phyloP scores from a whole-genome alignment of 2,888 invertebrate species.

The Adela reaumurella region DNA sequence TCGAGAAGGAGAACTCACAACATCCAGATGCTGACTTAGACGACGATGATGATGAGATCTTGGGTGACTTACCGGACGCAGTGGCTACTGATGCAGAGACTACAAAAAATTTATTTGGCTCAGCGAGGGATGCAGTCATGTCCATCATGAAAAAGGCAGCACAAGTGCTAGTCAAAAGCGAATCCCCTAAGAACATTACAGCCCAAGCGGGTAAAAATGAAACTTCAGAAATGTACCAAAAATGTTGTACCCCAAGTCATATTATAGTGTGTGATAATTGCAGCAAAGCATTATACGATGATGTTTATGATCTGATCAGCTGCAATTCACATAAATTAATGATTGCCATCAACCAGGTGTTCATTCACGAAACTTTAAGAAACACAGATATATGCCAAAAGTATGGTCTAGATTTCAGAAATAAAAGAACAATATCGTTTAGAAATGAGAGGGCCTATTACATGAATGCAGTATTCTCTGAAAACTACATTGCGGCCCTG shows the following conservation, averaged over 20 bases:
- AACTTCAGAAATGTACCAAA: constrained; percentile 36
- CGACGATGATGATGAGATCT: constrained; percentile 66
- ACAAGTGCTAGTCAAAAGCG: constrained; percentile 74
- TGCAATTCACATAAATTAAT: constrained; percentile 63
- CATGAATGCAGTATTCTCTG: constrained; percentile 60
- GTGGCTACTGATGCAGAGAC: constrained; percentile 46
- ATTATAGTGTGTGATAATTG: constrained; percentile 73
- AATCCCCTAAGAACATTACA: constrained; percentile 59
- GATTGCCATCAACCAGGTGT: constrained; percentile 56
- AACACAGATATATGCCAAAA: constrained; percentile 58
- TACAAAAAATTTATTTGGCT: constrained; percentile 74
- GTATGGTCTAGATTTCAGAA: constrained; percentile 61
- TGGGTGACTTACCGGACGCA: constrained; percentile 40
- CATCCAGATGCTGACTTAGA: constrained; percentile 59
- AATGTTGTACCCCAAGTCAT: constrained; percentile 72
- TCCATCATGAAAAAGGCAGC: constrained; percentile 91
- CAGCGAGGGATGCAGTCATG: constrained; percentile 86
- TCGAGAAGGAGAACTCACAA: constrained; percentile 75
- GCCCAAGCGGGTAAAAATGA: constrained; percentile 44
- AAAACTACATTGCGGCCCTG: constrained; percentile 69
- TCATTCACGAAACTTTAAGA: constrained; percentile 59
- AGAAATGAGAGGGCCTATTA: constrained; percentile 52
- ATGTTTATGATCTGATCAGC: constrained; percentile 71
- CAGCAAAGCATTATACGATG: constrained; percentile 64
- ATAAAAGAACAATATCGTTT: constrained; percentile 50